Conservation (phyloP, 2,797 vertebrate species). For the Cirrhinus molitorella region DNA sequence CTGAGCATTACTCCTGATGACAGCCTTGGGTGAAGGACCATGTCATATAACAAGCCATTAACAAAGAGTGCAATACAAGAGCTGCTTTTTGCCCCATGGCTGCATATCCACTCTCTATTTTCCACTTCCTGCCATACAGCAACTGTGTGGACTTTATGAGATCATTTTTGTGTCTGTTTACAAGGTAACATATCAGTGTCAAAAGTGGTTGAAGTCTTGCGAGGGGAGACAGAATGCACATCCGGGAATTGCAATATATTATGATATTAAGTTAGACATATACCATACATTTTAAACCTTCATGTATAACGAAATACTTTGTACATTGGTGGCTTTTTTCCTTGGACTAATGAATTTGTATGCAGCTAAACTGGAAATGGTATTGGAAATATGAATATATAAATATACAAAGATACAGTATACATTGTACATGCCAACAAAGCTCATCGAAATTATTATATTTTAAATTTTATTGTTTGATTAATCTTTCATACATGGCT, state of each 20-base stretch:
- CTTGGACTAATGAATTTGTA: not conserved
- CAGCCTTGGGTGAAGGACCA: conserved; percentile 48
- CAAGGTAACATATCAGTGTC: conserved; percentile 18
- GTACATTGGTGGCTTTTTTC: not conserved
- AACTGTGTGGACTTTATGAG: not conserved
- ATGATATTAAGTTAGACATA: not conserved
- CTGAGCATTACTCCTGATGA: conserved; percentile 49
- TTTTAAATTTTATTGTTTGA: not conserved
- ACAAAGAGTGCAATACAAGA: conserved; percentile 42
- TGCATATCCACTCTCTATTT: conserved; percentile 53
- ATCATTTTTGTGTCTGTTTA: conserved; percentile 7
- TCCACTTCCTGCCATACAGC: conserved; percentile 46
- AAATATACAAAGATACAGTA: no score
- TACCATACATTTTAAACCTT: not conserved
- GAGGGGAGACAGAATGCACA: not conserved
- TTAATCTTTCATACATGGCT: conserved; percentile 3
- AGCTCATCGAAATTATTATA: no score
- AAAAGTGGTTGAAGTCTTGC: conserved; percentile 1
- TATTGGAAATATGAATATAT: not conserved
- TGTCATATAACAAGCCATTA: conserved; percentile 60
- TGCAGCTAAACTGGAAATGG: not conserved
- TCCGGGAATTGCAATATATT: not conserved
- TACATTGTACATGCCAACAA: no score
- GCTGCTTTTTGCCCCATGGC: conserved; percentile 55
- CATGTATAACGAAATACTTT: not conserved